Base-by-base conservation (phyloP, 2,113 vertebrate species). In the Oncorhynchus kisutch region DNA sequence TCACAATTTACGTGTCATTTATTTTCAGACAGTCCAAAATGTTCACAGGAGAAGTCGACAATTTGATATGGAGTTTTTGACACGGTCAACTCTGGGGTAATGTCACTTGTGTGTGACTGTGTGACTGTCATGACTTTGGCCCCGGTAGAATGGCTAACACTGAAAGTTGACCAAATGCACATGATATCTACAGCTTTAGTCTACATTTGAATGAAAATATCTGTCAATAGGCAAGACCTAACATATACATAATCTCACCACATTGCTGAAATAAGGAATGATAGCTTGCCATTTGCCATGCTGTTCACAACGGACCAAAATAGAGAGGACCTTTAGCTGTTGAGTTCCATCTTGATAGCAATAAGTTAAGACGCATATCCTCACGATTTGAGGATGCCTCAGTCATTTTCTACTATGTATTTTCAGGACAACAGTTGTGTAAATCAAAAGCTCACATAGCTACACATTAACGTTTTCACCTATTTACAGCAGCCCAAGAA, bases 321-420 rank as follows among this genome's bases (percentile, higher is more conserved):
- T 89, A 88, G 86, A 86, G 78, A 67, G 73, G 82, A 86, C 77
- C 74, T 85, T 85, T 45, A 81, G 80, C 76, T 72, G 79, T 78
- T 77, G 81, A 86, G 73, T 73, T 65, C 59, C 71, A 45, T 34
- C 54, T 48, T 67, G 76, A 77, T 88, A 85, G 89, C 87, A 87
- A 78, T 86, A 75, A 72, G 73, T 67, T 77, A 64, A 81, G 75
- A 80, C 70, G 80, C 64, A 59, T 81, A 81, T 86, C 51, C 20
- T 3, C 60, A 31, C 62, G 24, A 24, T 59, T 78, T 66, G 62
- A 81, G 70, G 82, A 88, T 84, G 76, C 72, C 74, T 71, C 70
- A 29, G 70, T 69, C 29, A 67, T 51, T 71, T 75, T 57, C 60
- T n/a, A 27, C 64, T 45, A 45, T 45, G 51, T 72, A 34, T 66